Percentiles rank a stretch among this genome's conserved stretches.
Conservation (phyloP, 2,888 invertebrate genomes). For the Pterostichus madidus region DNA sequence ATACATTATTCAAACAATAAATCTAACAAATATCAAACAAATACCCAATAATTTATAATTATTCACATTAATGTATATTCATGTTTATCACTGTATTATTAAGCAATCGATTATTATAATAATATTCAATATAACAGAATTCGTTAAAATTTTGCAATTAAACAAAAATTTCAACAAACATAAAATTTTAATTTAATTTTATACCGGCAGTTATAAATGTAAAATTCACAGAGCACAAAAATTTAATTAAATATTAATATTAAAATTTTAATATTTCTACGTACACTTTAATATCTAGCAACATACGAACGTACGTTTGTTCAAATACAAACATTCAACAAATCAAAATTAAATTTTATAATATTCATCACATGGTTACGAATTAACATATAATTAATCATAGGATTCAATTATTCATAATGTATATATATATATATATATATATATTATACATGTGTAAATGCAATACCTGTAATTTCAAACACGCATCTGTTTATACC, state of each 20-base stretch:
- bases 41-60: not conserved
- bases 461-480: conserved; percentile 11
- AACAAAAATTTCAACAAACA: conserved; percentile 4
- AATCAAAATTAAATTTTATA: conserved; percentile 47
- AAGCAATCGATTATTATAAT: not conserved
- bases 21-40: not conserved
- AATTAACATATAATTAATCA: conserved; percentile 50
- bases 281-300: conserved; percentile 17
- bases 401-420: conserved; percentile 36
- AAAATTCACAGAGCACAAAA: conserved; percentile 20
- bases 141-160: not conserved
- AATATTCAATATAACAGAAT: not conserved
- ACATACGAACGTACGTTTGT: not conserved
- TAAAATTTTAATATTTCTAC: conserved; percentile 27
- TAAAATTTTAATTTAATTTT: conserved; percentile 15
- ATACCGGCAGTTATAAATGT: not conserved
- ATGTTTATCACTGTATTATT: not conserved
- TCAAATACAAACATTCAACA: not conserved
- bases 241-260: conserved; percentile 39
- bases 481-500: not conserved
- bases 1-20: conserved; percentile 10
- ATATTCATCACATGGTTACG: conserved; percentile 24
- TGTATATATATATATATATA: no score
- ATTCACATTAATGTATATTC: not conserved
- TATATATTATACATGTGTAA: conserved; percentile 35